Evolutionary conservation across 2,888 invertebrate genomes (phyloP).

Genomic region (Crossocerus cetratus): DNA sequence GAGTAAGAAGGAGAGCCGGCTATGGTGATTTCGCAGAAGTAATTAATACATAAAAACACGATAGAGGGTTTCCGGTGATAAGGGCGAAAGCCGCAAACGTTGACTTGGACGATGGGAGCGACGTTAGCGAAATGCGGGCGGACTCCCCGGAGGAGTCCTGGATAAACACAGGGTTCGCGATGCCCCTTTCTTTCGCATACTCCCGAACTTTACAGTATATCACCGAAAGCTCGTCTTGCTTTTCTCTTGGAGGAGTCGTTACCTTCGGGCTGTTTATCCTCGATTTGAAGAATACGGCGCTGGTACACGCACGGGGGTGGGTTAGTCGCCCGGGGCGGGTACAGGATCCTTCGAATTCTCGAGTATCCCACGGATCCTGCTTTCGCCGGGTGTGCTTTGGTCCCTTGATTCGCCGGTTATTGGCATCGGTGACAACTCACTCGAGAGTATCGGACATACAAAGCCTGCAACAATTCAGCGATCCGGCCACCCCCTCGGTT

Average conservation of each 20-base stretch:
- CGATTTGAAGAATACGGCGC: slow-evolving; percentile 8
- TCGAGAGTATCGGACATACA: slow-evolving; percentile 34
- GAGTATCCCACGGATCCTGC: slow-evolving; percentile 28
- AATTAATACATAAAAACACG: slow-evolving; percentile 1
- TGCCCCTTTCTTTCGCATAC: slow-evolving; percentile 16
- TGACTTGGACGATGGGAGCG: no score
- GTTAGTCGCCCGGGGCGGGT: background rate
- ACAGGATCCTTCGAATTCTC: slow-evolving; percentile 26
- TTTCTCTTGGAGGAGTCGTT: background rate
- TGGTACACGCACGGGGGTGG: background rate
- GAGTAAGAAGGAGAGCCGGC: no score
- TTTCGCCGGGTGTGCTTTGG: slow-evolving; percentile 29
- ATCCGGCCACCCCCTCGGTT: background rate
- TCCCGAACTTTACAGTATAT: slow-evolving; percentile 33
- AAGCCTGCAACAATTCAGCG: slow-evolving; percentile 47
- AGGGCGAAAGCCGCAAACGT: background rate
- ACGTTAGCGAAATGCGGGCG: no score
- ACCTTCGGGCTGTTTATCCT: slow-evolving; percentile 31
- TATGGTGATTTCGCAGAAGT: background rate
- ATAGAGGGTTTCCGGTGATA: slow-evolving; percentile 2
- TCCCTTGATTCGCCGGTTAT: slow-evolving; percentile 26
- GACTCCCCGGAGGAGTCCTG: no score
- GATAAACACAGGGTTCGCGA: no score
- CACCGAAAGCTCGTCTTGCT: slow-evolving; percentile 8
- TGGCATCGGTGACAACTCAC: slow-evolving; percentile 45